Percentiles rank a stretch among this genome's conserved stretches.
Evolutionary conservation across 1,140 invertebrate genomes (phyloP).

Genomic region (Euschistus heros): DNA sequence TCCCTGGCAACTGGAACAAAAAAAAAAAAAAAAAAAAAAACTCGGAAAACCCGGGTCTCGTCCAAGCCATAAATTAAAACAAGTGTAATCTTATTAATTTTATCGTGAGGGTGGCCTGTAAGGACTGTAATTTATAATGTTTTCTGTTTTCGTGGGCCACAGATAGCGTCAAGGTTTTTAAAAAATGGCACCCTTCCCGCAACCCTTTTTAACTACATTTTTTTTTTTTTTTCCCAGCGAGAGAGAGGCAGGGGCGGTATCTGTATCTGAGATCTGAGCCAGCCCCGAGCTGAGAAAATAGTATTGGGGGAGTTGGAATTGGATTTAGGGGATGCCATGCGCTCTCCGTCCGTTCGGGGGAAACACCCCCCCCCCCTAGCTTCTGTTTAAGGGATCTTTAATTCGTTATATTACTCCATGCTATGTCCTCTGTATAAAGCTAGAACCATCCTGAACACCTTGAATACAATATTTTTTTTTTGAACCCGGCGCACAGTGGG

Average conservation of each 20-base stretch:
- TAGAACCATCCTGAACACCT: no score
- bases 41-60: conserved; percentile 11
- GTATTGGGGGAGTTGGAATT: conserved; percentile 10
- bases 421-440: no score
- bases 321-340: conserved; percentile 7
- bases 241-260: background rate
- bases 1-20: background rate
- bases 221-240: background rate
- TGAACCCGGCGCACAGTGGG: no score
- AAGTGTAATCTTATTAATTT: conserved; percentile 21
- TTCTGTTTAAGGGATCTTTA: background rate
- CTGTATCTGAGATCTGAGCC: conserved; percentile 9
- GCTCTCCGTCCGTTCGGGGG: background rate
- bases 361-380: background rate
- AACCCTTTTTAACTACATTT: conserved; percentile 17
- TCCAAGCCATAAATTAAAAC: conserved; percentile 18
- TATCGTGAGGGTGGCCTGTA: conserved; percentile 8
- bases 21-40: conserved; percentile 7
- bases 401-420: no score
- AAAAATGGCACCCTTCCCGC: conserved; percentile 10
- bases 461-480: no score
- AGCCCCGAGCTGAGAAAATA: background rate
- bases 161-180: conserved; percentile 13
- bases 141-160: conserved; percentile 12
- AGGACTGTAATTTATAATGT: conserved; percentile 15